A percentile compares a stretch with the other conserved stretches of the same genome.
These are phyloP conservation scores for Bucco capensis DNA, from an alignment of 2,113 vertebrate genomes.

Conservation along the genomic window DNA sequence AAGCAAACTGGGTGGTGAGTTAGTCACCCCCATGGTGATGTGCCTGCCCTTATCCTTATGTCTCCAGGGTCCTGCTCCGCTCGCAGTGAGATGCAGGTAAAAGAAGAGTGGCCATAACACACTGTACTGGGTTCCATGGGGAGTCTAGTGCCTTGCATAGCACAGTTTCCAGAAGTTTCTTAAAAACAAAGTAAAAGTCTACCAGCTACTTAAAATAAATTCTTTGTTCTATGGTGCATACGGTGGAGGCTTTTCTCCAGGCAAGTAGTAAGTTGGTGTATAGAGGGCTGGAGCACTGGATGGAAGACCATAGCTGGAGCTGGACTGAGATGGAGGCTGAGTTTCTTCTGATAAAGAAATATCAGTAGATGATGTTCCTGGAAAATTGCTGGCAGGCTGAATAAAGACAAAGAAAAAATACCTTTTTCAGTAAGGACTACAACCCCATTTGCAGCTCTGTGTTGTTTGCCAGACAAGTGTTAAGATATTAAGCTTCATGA, in stretches of 20 bases:
- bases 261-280: slow-evolving; percentile 68
- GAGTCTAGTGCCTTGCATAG: not conserved
- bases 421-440: not conserved
- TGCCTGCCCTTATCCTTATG: not conserved
- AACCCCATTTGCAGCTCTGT: not conserved
- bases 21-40: not conserved
- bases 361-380: slow-evolving; percentile 74
- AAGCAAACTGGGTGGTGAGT: not conserved
- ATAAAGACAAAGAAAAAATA: slow-evolving; percentile 48
- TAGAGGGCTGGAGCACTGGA: slow-evolving; percentile 79
- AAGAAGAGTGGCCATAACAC: not conserved
- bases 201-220: not conserved
- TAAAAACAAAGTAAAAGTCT: not conserved
- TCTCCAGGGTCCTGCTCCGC: not conserved
- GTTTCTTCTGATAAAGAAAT: slow-evolving; percentile 77
- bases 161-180: not conserved
- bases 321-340: slow-evolving; percentile 76
- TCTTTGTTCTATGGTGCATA: slow-evolving; percentile 78
- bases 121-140: not conserved
- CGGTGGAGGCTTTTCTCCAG: slow-evolving; percentile 90
- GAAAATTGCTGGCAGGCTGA: slow-evolving; percentile 71
- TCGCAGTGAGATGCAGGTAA: not conserved
- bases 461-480: not conserved
- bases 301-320: slow-evolving; percentile 74
- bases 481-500: not conserved